Conservation (phyloP, 1,140 invertebrate species). For the Danaus plexippus region DNA sequence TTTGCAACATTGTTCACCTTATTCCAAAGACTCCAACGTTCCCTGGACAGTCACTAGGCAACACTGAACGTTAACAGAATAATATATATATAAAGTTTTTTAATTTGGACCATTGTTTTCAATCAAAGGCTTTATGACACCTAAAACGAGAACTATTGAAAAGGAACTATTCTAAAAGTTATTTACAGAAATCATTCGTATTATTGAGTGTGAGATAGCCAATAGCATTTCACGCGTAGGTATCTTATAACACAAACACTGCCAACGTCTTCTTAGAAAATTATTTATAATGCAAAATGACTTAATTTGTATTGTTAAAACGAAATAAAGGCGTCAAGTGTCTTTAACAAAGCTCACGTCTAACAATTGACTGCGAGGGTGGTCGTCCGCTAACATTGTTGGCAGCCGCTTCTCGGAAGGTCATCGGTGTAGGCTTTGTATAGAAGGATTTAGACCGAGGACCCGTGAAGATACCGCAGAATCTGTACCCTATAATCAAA, state of each 20-base stretch:
- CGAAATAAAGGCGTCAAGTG: constrained; percentile 49
- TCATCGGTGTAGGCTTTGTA: constrained; percentile 43
- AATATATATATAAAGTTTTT: constrained; percentile 16
- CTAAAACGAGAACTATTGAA: neutral
- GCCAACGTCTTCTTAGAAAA: constrained; percentile 20
- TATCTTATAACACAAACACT: constrained; percentile 12
- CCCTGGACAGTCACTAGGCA: constrained; percentile 39
- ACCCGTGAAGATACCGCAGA: constrained; percentile 41
- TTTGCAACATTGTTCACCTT: constrained; percentile 53
- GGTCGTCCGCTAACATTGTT: constrained; percentile 38
- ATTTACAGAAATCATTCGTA: too few species aligned
- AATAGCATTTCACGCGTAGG: constrained; percentile 10
- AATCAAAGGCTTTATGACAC: too few species aligned
- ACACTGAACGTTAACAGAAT: constrained; percentile 34
- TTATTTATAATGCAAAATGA: constrained; percentile 24
- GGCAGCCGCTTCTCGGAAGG: constrained; percentile 55
- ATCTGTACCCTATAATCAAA: constrained; percentile 42
- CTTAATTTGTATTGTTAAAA: constrained; percentile 39
- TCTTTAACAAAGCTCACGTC: constrained; percentile 44
- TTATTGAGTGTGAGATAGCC: too few species aligned
- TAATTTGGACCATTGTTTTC: too few species aligned
- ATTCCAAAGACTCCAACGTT: constrained; percentile 30
- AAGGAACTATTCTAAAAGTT: constrained; percentile 8
- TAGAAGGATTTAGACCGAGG: constrained; percentile 40
- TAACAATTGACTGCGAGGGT: constrained; percentile 50